These are phyloP conservation scores for Pterobdella sp. DNA, from an alignment of 2,888 invertebrate species.

Conservation along the genomic window DNA sequence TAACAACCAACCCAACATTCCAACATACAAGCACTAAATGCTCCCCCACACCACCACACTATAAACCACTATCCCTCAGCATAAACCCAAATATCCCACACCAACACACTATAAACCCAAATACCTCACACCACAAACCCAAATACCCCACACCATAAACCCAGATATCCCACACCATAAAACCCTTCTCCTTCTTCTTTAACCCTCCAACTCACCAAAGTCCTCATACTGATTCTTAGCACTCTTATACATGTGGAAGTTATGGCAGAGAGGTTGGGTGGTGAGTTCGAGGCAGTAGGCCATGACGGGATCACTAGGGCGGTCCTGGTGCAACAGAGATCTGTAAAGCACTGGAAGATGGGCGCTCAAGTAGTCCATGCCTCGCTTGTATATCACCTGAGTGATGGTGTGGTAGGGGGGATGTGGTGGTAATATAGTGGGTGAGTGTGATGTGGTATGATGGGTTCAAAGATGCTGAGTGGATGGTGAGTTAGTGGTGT, in stretches of 20 bases:
- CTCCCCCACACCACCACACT: not conserved
- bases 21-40: not conserved
- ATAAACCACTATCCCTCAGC: not conserved
- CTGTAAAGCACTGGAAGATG: slow-evolving; percentile 67
- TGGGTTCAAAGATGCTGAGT: not conserved
- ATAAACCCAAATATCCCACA: not conserved
- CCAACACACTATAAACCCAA: not conserved
- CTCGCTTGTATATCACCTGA: slow-evolving; percentile 55
- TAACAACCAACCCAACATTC: not conserved
- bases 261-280: slow-evolving; percentile 68
- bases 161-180: too few relatives aligned
- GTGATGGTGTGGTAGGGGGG: not conserved
- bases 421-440: not conserved
- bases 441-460: not conserved
- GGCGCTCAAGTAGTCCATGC: slow-evolving; percentile 53
- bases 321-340: not conserved
- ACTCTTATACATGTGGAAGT: slow-evolving; percentile 79
- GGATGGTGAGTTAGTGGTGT: not conserved
- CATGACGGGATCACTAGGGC: slow-evolving; percentile 64
- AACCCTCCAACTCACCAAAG: slow-evolving; percentile 2
- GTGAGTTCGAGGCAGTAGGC: slow-evolving; percentile 84
- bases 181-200: too few relatives aligned
- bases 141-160: not conserved
- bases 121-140: not conserved
- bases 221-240: slow-evolving; percentile 59